Conservation (phyloP, 2,888 invertebrate species). For the Patella depressa region DNA sequence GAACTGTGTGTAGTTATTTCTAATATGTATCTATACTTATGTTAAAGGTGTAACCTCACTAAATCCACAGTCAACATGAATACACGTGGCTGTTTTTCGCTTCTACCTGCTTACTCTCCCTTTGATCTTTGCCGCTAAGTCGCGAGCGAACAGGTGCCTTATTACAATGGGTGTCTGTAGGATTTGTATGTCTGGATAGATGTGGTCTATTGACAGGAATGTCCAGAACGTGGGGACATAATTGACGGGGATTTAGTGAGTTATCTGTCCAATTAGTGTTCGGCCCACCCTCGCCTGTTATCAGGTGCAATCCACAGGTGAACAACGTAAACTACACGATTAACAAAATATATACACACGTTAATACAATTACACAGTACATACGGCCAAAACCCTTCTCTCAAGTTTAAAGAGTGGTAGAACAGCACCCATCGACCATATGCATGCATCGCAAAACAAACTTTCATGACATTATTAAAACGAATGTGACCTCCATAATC, state of each 20-base stretch:
- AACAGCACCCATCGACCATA: no score
- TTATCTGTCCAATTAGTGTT: slow-evolving; percentile 9
- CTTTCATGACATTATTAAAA: no score
- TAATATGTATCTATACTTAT: slow-evolving; percentile 9
- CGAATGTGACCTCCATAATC: no score
- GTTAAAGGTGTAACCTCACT: slow-evolving; percentile 13
- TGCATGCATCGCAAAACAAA: no score
- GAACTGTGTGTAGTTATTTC: neutral
- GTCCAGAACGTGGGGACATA: slow-evolving; percentile 8
- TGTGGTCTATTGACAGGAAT: neutral
- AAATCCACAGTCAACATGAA: neutral
- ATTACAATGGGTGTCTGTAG: no score
- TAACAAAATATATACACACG: neutral
- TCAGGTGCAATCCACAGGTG: neutral
- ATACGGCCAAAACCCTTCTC: no score
- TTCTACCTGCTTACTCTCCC: no score
- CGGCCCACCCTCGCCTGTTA: slow-evolving; percentile 4
- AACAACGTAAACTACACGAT: neutral
- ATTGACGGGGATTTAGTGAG: neutral
- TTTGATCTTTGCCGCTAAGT: no score
- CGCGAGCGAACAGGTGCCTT: no score
- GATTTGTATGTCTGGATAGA: no score
- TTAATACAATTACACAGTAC: no score
- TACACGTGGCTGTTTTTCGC: slow-evolving; percentile 8
- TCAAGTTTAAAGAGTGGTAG: no score